Conservation (phyloP, 2,888 invertebrate genomes). For the Entomobrya proxima region DNA sequence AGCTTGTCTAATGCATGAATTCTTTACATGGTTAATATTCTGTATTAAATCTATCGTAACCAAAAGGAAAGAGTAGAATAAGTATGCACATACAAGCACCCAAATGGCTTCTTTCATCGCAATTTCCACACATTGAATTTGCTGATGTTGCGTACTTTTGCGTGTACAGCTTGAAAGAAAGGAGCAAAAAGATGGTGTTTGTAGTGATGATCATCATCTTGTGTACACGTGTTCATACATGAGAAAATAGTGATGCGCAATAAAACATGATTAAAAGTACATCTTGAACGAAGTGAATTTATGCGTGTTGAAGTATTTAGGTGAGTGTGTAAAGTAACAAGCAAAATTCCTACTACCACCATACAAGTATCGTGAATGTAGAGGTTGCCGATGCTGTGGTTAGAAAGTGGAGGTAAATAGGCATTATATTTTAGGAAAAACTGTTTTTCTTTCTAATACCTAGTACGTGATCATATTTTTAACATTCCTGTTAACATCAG, state of each 20-base stretch:
- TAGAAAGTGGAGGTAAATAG: no score
- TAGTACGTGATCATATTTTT: conserved; percentile 4
- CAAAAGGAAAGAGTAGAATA: background rate
- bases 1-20: conserved; percentile 18
- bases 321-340: background rate
- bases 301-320: conserved; percentile 19
- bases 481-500: background rate
- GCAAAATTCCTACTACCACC: conserved; percentile 15
- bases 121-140: background rate
- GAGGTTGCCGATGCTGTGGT: no score
- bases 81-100: no score
- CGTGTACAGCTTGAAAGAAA: background rate
- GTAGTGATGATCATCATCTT: background rate
- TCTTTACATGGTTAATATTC: conserved; percentile 13
- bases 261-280: conserved; percentile 7
- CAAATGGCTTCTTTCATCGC: background rate
- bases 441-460: background rate
- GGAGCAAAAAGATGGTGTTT: background rate
- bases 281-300: background rate
- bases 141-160: no score
- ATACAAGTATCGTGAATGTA: no score
- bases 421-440: no score
- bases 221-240: background rate
- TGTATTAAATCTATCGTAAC: conserved; percentile 35
- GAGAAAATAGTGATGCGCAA: background rate